A percentile compares a stretch with the other conserved stretches of the same genome.
phyloP scores from a whole-genome alignment of 2,113 vertebrate species.

The Mesitornis unicolor region DNA sequence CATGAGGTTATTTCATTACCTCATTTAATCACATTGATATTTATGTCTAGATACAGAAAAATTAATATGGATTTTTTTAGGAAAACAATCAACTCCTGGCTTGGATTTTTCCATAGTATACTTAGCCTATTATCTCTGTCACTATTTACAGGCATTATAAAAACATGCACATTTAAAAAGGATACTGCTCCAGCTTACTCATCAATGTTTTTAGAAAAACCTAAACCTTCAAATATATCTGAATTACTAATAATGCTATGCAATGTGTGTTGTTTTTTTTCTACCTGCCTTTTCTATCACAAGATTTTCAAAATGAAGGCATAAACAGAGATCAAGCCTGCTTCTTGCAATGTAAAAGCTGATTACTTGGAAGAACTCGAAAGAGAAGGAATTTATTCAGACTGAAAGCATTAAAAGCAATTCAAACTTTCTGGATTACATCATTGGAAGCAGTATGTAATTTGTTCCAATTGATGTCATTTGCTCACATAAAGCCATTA shows the following conservation, averaged over 20 bases:
- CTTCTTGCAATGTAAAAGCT: neutral
- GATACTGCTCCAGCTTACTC: neutral
- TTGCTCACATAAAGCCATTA: conserved; percentile 30
- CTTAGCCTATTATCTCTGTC: neutral
- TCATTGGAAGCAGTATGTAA: conserved; percentile 28
- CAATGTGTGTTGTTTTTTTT: neutral
- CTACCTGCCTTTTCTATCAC: neutral
- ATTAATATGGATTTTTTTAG: neutral
- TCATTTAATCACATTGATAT: neutral
- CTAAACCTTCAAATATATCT: neutral
- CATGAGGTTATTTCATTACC: neutral
- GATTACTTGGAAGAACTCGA: neutral
- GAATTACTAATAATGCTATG: neutral
- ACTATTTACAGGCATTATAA: neutral
- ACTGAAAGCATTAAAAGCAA: conserved; percentile 18
- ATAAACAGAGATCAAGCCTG: neutral
- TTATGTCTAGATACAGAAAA: neutral
- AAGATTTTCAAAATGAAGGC: neutral
- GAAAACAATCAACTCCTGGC: neutral
- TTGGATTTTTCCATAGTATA: neutral
- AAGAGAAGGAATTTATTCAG: conserved; percentile 9
- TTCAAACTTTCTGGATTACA: conserved; percentile 32
- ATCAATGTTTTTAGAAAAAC: neutral
- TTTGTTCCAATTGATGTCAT: conserved; percentile 49
- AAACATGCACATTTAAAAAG: neutral